A percentile compares a stretch with the other conserved stretches of the same genome.
Evolutionary conservation across 2,888 invertebrate genomes (phyloP).

Genomic region (Boloria euphrosyne): DNA sequence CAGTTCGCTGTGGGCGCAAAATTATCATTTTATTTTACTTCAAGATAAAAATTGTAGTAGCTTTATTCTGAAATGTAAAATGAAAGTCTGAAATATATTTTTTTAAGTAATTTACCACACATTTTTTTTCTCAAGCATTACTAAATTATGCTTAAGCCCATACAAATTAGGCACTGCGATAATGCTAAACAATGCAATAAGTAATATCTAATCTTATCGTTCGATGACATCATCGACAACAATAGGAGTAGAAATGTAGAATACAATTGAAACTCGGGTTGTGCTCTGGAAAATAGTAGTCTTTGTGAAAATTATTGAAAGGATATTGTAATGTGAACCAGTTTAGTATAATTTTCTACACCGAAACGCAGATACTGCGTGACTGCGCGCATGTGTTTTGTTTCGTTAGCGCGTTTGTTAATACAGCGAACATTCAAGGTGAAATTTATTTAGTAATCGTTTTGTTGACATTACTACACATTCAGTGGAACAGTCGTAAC

Average conservation of each 20-base stretch:
- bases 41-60: too few species aligned
- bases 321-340: slow-evolving; percentile 13
- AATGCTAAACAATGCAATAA: slow-evolving; percentile 53
- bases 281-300: slow-evolving; percentile 15
- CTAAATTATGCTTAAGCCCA: neutral
- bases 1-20: too few species aligned
- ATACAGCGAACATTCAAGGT: slow-evolving; percentile 30
- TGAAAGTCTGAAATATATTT: too few species aligned
- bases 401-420: slow-evolving; percentile 20
- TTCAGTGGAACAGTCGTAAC: neutral
- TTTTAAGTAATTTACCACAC: too few species aligned
- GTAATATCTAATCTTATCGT: slow-evolving; percentile 68
- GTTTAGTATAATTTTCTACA: slow-evolving; percentile 24
- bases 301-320: slow-evolving; percentile 22
- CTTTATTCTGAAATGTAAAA: too few species aligned
- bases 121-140: neutral
- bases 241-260: slow-evolving; percentile 18
- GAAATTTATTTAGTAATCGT: slow-evolving; percentile 34
- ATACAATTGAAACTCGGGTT: slow-evolving; percentile 34
- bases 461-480: slow-evolving; percentile 24
- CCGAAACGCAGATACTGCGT: slow-evolving; percentile 13
- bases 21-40: too few species aligned
- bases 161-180: slow-evolving; percentile 54
- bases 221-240: slow-evolving; percentile 60
- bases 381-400: slow-evolving; percentile 22